Evolutionary conservation across 2,797 vertebrate species (phyloP).

Genomic region (Miichthys miiuy): DNA sequence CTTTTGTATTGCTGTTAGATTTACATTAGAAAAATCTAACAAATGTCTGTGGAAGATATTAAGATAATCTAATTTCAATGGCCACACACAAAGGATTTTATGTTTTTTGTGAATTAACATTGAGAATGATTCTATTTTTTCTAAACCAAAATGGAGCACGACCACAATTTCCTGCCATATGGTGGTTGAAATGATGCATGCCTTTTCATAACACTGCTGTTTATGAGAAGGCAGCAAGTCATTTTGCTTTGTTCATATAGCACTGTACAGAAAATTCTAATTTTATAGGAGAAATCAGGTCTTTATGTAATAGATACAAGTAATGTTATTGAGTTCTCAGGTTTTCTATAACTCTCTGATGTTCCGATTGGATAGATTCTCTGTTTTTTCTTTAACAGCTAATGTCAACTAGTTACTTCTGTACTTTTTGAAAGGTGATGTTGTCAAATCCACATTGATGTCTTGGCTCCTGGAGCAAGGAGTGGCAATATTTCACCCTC

Average conservation of each 20-base stretch:
- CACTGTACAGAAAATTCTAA: constrained; percentile 90
- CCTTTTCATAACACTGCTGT: constrained; percentile 85
- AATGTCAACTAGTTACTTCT: constrained; percentile 76
- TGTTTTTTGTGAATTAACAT: constrained; percentile 85
- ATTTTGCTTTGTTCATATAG: constrained; percentile 88
- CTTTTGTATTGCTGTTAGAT: constrained; percentile 83
- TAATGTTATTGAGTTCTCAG: constrained; percentile 90
- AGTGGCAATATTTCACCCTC: constrained; percentile 69
- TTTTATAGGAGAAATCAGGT: constrained; percentile 91
- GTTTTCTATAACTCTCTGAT: constrained; percentile 88
- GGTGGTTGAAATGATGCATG: constrained; percentile 85
- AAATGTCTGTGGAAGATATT: constrained; percentile 67
- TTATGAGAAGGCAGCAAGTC: constrained; percentile 86
- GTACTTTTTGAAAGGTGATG: constrained; percentile 80
- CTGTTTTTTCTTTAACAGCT: constrained; percentile 82
- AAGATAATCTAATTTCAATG: constrained; percentile 75
- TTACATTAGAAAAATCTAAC: constrained; percentile 69
- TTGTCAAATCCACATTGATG: constrained; percentile 81
- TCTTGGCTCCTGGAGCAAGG: constrained; percentile 75
- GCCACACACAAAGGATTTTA: constrained; percentile 82
- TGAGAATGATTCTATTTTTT: constrained; percentile 88
- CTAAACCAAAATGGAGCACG: constrained; percentile 86
- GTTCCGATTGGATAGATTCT: constrained; percentile 83
- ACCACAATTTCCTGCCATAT: constrained; percentile 86
- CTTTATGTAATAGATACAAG: constrained; percentile 89